Percentiles rank a stretch among this genome's conserved stretches.
Conservation (phyloP, 53 echinoderm and acorn worm species). For the Stichopus horrens region DNA sequence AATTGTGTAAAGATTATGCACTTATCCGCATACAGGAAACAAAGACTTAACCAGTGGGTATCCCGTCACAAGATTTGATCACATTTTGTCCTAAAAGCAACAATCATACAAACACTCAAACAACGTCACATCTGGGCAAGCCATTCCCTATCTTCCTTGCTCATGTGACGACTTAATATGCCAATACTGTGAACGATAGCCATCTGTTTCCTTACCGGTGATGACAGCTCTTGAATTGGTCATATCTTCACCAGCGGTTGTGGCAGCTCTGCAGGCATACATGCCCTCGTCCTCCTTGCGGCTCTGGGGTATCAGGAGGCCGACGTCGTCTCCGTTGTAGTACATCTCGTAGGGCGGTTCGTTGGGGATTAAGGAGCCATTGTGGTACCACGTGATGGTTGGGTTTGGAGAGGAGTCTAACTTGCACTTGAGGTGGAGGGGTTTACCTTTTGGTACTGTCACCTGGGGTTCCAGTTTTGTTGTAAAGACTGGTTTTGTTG, state of each 20-base stretch:
- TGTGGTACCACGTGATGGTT: slow-evolving; percentile 55
- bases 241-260: slow-evolving; percentile 37
- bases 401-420: slow-evolving; percentile 52
- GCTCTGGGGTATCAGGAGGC: slow-evolving; percentile 47
- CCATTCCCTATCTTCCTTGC: too few species aligned
- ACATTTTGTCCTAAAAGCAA: too few species aligned
- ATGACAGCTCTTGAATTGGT: background rate
- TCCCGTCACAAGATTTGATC: too few species aligned
- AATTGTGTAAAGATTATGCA: too few species aligned
- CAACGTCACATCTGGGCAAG: too few species aligned
- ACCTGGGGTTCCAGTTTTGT: slow-evolving; percentile 60
- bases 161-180: too few species aligned
- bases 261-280: slow-evolving; percentile 50
- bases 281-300: slow-evolving; percentile 58
- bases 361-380: slow-evolving; percentile 45
- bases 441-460: slow-evolving; percentile 57
- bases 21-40: too few species aligned
- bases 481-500: slow-evolving; percentile 57
- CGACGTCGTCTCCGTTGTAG: slow-evolving; percentile 17
- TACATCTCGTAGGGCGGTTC: slow-evolving; percentile 38
- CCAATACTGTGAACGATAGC: background rate
- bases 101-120: too few species aligned
- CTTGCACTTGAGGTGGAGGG: slow-evolving; percentile 59
- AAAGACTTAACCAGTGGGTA: too few species aligned
- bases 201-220: background rate